These are phyloP conservation scores for Serranus cabrilla DNA, from an alignment of 2,797 vertebrate genomes.

Conservation along the genomic window DNA sequence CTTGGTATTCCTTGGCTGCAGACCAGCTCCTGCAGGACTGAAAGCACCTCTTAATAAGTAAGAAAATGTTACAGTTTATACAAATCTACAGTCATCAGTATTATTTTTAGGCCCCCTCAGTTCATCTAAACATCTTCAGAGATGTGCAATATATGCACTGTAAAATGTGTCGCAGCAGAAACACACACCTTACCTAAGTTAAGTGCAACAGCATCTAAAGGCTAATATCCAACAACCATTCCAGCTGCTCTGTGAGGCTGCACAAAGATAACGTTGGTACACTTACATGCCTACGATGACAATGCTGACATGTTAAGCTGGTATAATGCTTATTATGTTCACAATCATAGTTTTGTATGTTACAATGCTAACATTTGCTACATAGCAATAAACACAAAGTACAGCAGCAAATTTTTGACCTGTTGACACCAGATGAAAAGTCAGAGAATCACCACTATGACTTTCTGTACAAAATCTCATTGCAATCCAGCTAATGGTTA, in stretches of 20 bases:
- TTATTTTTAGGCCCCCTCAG: constrained; percentile 8
- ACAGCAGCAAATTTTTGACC: too few species aligned
- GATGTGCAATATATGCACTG: constrained; percentile 13
- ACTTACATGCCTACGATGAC: too few species aligned
- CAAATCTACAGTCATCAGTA: constrained; percentile 13
- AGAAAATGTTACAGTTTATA: constrained; percentile 33
- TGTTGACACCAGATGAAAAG: neutral
- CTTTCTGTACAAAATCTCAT: neutral
- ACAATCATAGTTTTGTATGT: too few species aligned
- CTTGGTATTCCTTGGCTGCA: constrained; percentile 61
- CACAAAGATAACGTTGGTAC: too few species aligned
- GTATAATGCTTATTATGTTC: too few species aligned
- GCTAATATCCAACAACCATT: too few species aligned
- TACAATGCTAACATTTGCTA: too few species aligned
- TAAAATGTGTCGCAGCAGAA: constrained; percentile 9
- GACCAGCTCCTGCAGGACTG: constrained; percentile 43
- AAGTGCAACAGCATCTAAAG: too few species aligned
- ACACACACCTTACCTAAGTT: too few species aligned
- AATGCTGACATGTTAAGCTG: too few species aligned
- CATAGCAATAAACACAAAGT: too few species aligned
- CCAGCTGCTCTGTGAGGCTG: too few species aligned
- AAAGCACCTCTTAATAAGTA: constrained; percentile 30
- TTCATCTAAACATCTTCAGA: constrained; percentile 1
- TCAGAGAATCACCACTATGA: neutral
- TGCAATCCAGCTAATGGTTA: neutral